Base-by-base conservation (phyloP, 2,797 vertebrate species). In the Miichthys miiuy region DNA sequence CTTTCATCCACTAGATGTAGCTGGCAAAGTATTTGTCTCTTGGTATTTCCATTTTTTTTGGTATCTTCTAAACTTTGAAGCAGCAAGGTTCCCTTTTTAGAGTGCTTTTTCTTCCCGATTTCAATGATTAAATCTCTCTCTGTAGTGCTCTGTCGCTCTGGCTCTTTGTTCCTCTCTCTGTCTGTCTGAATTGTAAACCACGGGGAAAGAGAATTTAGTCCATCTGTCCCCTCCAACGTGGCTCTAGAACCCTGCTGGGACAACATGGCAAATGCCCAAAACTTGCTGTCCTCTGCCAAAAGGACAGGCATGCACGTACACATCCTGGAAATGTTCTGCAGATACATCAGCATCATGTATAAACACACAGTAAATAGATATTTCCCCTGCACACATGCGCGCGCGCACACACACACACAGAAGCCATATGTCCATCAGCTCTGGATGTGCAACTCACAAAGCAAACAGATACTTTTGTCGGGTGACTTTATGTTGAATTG, bases 211-310 rank as follows among this genome's bases (percentile, higher is more conserved):
- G 83, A 92, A 89, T 91, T 86, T 72, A 79, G 88, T 93, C 94
- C 93, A 94, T 94, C 94, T 94, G 94, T 93, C 92, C 84, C 71
- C 90, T 89, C 89, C 87, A 73, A 58, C 75, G 86, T 87, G 81
- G 87, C 86, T 91, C 79, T 9, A 65, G 80, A 88, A 67, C 84
- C 93, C 93, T 84, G 88, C 88, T 93, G 93, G 72, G 87, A 90
- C 77, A 74, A 87, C 81, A 65, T 92, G 91, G 91, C 88, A 90
- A 69, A 63, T 8, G 70, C 85, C 90, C 93, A 93, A 72, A 88
- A 87, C 70, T 72, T 54, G 0, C 78, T 51, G 74, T 86, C 84
- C 80, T 79, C 65, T 89, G 91, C 89, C 91, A 93, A 81, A 75
- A 81, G 48, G 75, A 85, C 76, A 51, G 46, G 74, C 87, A n/a